Evolutionary conservation across 2,797 vertebrate genomes (phyloP), one percentile per base, ranked within the genome.

Genomic region (Cetoscarus ocellatus): DNA sequence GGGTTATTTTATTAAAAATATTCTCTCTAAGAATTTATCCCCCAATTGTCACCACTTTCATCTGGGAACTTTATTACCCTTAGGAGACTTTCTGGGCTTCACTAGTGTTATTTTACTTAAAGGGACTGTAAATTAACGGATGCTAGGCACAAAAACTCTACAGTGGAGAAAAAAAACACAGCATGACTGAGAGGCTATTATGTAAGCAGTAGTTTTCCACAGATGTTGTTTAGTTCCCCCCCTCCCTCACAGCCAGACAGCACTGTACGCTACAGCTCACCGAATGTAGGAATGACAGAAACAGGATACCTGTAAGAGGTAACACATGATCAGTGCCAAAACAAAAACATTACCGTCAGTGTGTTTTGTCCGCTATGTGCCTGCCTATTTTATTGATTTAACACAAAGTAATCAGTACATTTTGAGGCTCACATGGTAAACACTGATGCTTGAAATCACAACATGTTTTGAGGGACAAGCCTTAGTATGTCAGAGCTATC

Each of bases 381-480:
- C 7, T 9, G 13, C 49, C 0, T 39, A 38, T 38, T 18, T 3
- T 77, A 71, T 81, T 81, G 75, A 83, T 73, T 75, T n/a, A 17
- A 67, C 67, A 47, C 63, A 51, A 52, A 0, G 47, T 82, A 38
- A 54, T 44, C 9, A 0, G 6, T 7, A 11, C 19, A 18, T 38
- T 3, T 0, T 1, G 0, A 12, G 49, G 11, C 17, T 49, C 17
- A 11, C 38, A 49, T 49, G 47, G 27, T 6, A 27, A 48, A 72
- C 58, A 48, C 17, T 8, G 7, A 51, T 0, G 44, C 36, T 39
- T 27, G 18, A 10, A 50, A 40, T 42, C 60, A 66, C 5, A 76
- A 82, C 61, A 70, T 69, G 71, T 75, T 77, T 60, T 65, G 59
- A 1, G 1, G 42, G 36, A 0, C 44, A 18, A 52, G 18, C 8